Percentiles rank a stretch among this genome's conserved stretches.
Evolutionary conservation across 2,113 vertebrate genomes (phyloP).

Genomic region (Orthonyx spaldingii): DNA sequence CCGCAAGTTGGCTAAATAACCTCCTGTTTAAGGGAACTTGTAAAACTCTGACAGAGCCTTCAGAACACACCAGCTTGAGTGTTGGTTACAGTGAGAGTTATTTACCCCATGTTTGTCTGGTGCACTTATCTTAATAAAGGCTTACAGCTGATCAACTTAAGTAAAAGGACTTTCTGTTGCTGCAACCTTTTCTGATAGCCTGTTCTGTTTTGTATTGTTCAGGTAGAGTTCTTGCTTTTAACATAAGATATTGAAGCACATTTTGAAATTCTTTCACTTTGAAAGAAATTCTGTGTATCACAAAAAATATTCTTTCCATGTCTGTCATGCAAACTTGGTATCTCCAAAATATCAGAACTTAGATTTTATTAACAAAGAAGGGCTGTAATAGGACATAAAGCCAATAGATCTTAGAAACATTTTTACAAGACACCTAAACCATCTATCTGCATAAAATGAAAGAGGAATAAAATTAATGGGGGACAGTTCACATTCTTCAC

Average conservation of each 20-base stretch:
- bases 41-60: not conserved
- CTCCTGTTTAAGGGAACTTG: not conserved
- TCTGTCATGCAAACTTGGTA: not conserved
- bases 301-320: not conserved
- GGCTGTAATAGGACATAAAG: not conserved
- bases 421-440: not conserved
- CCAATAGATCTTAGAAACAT: not conserved
- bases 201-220: not conserved
- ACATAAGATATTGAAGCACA: not conserved
- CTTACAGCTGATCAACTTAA: not conserved
- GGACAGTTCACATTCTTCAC: not conserved
- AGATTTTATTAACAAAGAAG: not conserved
- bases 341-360: not conserved
- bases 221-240: not conserved
- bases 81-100: not conserved
- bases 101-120: not conserved
- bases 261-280: not conserved
- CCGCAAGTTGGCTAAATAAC: not conserved
- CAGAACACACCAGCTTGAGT: not conserved
- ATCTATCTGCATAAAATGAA: not conserved
- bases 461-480: not conserved
- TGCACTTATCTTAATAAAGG: not conserved
- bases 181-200: not conserved
- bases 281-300: not conserved
- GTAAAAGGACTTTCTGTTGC: not conserved